Evolutionary conservation across 2,113 vertebrate species (phyloP).

Genomic region (Mesocricetus auratus): DNA sequence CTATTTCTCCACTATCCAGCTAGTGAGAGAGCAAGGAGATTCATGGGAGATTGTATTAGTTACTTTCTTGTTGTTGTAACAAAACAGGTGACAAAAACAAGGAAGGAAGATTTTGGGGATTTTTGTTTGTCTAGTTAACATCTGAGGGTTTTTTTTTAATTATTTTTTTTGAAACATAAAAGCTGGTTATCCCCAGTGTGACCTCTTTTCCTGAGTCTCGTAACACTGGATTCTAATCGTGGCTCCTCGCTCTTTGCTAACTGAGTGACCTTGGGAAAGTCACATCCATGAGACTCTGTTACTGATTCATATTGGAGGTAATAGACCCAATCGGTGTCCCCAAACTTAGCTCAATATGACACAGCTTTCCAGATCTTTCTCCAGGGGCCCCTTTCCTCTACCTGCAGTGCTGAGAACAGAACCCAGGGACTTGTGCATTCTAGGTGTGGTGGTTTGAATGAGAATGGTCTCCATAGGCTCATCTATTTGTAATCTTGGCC

Average conservation of each 20-base stretch:
- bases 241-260: neutral
- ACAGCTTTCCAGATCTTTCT: neutral
- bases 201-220: neutral
- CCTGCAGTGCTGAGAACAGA: too few species aligned
- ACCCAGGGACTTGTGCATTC: neutral
- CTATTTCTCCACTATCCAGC: neutral
- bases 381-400: neutral
- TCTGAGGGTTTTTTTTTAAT: neutral
- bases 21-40: neutral
- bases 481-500: neutral
- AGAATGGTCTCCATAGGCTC: neutral
- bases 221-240: too few species aligned
- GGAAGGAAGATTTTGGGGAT: neutral
- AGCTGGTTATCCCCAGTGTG: neutral
- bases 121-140: neutral
- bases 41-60: neutral
- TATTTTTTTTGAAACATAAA: conserved; percentile 50
- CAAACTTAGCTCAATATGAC: neutral
- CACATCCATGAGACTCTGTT: neutral
- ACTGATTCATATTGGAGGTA: neutral
- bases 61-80: neutral
- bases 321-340: neutral
- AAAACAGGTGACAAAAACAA: neutral
- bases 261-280: neutral
- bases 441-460: neutral